Evolutionary conservation across 2,888 invertebrate genomes (phyloP).

Genomic region (Phragmatobia fuliginosa): DNA sequence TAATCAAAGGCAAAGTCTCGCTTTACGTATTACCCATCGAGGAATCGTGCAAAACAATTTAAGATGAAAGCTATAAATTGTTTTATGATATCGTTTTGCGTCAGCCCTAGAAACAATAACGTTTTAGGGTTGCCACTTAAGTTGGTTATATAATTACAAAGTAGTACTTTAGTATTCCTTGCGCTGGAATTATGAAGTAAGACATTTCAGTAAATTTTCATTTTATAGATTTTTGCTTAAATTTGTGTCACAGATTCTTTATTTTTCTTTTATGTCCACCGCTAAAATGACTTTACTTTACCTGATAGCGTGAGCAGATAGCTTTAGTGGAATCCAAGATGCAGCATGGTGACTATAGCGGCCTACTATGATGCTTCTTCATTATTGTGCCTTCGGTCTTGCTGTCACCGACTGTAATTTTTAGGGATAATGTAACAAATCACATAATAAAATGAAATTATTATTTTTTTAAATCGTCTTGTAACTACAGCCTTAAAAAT

Average conservation of each 20-base stretch:
- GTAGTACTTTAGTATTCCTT: neutral
- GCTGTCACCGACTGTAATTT: too few species aligned
- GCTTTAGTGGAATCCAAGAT: too few species aligned
- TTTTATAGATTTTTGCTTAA: neutral
- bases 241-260: neutral
- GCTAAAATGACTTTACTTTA: too few species aligned
- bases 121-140: conserved; percentile 33
- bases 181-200: neutral
- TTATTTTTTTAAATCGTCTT: too few species aligned
- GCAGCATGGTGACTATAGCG: too few species aligned
- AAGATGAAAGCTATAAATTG: conserved; percentile 40
- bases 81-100: conserved; percentile 44
- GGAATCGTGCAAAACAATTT: conserved; percentile 38
- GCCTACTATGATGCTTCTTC: too few species aligned
- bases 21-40: conserved; percentile 37
- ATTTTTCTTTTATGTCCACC: too few species aligned
- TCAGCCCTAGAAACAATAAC: conserved; percentile 42
- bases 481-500: too few species aligned
- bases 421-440: neutral
- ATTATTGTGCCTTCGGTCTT: too few species aligned
- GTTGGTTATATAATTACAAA: neutral
- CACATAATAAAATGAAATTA: neutral
- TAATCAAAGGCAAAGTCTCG: conserved; percentile 42
- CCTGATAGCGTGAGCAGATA: too few species aligned
- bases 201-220: neutral